Evolutionary conservation across 1,140 invertebrate genomes (phyloP).

Genomic region (Brachystomella parvula): DNA sequence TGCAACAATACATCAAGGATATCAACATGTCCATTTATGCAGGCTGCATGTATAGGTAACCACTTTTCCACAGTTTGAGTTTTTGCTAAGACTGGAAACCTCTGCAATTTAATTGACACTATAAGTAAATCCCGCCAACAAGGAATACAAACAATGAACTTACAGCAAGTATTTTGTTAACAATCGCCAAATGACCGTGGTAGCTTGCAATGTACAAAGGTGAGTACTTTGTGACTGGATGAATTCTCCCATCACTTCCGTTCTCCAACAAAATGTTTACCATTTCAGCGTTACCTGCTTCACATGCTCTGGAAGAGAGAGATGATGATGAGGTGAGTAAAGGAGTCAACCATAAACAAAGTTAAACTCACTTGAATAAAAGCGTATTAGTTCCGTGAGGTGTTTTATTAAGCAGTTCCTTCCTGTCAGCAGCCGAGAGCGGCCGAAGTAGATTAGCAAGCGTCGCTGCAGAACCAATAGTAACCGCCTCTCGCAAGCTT

Average conservation of each 20-base stretch:
- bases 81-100: slow-evolving; percentile 55
- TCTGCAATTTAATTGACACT: slow-evolving; percentile 43
- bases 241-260: slow-evolving; percentile 74
- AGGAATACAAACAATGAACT: slow-evolving; percentile 39
- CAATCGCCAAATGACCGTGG: slow-evolving; percentile 72
- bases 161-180: slow-evolving; percentile 61
- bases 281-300: slow-evolving; percentile 70
- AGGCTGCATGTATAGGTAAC: slow-evolving; percentile 85
- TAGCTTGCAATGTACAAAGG: slow-evolving; percentile 86
- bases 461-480: slow-evolving; percentile 55
- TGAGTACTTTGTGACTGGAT: slow-evolving; percentile 82
- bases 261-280: slow-evolving; percentile 68
- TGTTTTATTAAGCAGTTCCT: slow-evolving; percentile 66
- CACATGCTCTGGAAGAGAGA: slow-evolving; percentile 51
- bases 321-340: neutral
- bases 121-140: slow-evolving; percentile 10
- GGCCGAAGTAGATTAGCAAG: slow-evolving; percentile 49
- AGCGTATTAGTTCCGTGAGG: slow-evolving; percentile 77
- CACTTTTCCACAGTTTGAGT: slow-evolving; percentile 81
- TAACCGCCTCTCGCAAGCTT: slow-evolving; percentile 62
- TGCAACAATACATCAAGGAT: slow-evolving; percentile 65
- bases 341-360: neutral
- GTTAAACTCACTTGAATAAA: slow-evolving; percentile 63
- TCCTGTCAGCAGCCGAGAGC: slow-evolving; percentile 51
- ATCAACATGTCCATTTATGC: slow-evolving; percentile 71